Conservation (phyloP, 2,797 vertebrate species). For the Phyllotis vaccarum region DNA sequence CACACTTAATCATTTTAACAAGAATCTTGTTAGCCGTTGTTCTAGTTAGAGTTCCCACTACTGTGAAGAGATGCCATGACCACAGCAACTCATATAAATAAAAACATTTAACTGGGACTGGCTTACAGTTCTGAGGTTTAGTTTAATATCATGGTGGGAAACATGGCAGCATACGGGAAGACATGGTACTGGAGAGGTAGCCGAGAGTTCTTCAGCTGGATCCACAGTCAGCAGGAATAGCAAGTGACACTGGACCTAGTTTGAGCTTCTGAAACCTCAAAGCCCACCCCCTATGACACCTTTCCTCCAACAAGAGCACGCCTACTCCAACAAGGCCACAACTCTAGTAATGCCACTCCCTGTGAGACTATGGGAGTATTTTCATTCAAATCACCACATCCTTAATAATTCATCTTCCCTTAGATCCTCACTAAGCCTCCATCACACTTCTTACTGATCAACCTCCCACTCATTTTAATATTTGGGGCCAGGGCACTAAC, state of each 20-base stretch:
- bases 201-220: background rate
- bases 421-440: background rate
- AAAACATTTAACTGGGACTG: background rate
- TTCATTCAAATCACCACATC: background rate
- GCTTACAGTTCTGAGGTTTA: background rate
- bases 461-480: background rate
- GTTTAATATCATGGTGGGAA: background rate
- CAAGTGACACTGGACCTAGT: background rate
- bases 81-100: background rate
- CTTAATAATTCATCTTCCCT: background rate
- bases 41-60: background rate
- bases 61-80: background rate
- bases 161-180: background rate
- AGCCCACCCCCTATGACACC: background rate
- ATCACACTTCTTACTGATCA: background rate
- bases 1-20: background rate
- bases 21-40: background rate
- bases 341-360: background rate
- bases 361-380: background rate
- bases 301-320: background rate
- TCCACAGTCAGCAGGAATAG: background rate
- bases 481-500: background rate
- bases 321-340: background rate
- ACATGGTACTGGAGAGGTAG: background rate
- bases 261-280: background rate